phyloP scores from a whole-genome alignment of 2,888 invertebrate species.

The Mayetiola destructor region DNA sequence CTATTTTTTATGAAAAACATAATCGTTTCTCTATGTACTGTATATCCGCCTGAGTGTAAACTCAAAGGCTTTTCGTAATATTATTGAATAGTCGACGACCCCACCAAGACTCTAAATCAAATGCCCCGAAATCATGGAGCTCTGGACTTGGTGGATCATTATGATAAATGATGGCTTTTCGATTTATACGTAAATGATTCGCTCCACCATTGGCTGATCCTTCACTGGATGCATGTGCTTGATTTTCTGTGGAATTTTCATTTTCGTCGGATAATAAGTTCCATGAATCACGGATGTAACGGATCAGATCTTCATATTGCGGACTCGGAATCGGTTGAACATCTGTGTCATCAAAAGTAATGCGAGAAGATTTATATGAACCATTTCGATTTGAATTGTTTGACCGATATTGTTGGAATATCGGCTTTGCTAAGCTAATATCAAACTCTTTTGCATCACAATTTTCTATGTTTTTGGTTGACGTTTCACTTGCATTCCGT shows the following conservation, averaged over 20 bases:
- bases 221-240: conserved; percentile 21
- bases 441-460: conserved; percentile 28
- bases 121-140: conserved; percentile 70
- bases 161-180: conserved; percentile 42
- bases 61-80: conserved; percentile 62
- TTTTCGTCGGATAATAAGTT: conserved; percentile 33
- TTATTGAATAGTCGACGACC: conserved; percentile 72
- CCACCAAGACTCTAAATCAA: conserved; percentile 86
- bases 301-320: conserved; percentile 75
- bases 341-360: conserved; percentile 6
- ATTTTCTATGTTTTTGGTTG: background rate
- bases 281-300: conserved; percentile 63
- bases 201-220: conserved; percentile 36
- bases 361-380: background rate
- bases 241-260: conserved; percentile 26
- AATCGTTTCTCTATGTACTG: too few relatives aligned
- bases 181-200: background rate
- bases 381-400: background rate
- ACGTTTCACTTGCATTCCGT: background rate
- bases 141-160: conserved; percentile 57
- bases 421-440: conserved; percentile 64
- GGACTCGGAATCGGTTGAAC: conserved; percentile 41
- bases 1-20: too few relatives aligned
- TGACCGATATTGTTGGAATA: conserved; percentile 42
- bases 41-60: too few relatives aligned